These are phyloP conservation scores for Bolborhynchus lineola DNA, from an alignment of 2,113 vertebrate species.

Conservation along the genomic window DNA sequence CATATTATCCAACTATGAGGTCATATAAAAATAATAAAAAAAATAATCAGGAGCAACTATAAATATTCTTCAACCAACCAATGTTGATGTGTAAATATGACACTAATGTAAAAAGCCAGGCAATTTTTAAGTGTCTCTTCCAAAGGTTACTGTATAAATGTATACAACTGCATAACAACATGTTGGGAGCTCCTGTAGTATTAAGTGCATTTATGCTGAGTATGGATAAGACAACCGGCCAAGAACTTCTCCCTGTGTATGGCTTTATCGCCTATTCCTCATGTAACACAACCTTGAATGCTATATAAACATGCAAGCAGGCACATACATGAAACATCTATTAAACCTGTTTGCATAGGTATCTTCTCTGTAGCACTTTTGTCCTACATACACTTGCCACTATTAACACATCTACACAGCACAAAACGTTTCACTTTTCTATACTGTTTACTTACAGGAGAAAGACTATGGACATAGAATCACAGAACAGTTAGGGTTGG, in stretches of 20 bases:
- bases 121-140: background rate
- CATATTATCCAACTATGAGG: background rate
- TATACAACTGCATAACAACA: background rate
- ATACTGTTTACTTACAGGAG: background rate
- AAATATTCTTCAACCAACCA: background rate
- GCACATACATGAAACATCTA: background rate
- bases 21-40: background rate
- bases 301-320: fast-evolving
- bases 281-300: fast-evolving
- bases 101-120: background rate
- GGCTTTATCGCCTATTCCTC: background rate
- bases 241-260: background rate
- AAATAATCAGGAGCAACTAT: background rate
- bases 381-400: background rate
- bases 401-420: background rate
- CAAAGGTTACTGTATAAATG: background rate
- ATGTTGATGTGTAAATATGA: background rate
- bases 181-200: background rate
- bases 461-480: background rate
- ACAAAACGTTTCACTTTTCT: background rate
- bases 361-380: background rate
- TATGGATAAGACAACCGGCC: background rate
- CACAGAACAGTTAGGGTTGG: no score
- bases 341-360: fast-evolving
- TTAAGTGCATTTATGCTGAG: background rate